Percentiles rank a stretch among this genome's conserved stretches.
phyloP scores from a whole-genome alignment of 2,888 invertebrate species.

The Stenotaenia linearis region DNA sequence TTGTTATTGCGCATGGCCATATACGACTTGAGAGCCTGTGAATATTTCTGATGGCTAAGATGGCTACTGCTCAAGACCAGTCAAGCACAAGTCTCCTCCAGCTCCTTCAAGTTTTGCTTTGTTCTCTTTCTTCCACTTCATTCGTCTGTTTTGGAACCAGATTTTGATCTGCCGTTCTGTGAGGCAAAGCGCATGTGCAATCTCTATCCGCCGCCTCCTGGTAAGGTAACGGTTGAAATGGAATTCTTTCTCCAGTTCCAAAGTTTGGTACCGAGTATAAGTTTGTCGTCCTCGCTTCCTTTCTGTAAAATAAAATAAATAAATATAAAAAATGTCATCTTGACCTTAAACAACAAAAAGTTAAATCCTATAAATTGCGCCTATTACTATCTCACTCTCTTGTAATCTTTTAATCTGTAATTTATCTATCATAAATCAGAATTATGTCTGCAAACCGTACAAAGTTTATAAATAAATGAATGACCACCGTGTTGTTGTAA shows the following conservation, averaged over 20 bases:
- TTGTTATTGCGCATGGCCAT: slow-evolving; percentile 24
- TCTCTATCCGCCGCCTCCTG: slow-evolving; percentile 91
- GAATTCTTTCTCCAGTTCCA: slow-evolving; percentile 47
- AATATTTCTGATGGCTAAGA: slow-evolving; percentile 28
- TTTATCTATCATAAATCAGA: background rate
- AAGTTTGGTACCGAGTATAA: slow-evolving; percentile 45
- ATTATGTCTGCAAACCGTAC: background rate
- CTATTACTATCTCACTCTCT: no score
- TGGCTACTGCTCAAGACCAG: slow-evolving; percentile 33
- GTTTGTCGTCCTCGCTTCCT: slow-evolving; percentile 47
- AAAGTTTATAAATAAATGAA: background rate
- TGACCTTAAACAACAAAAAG: background rate
- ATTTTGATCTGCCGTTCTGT: slow-evolving; percentile 96
- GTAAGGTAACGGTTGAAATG: slow-evolving; percentile 90
- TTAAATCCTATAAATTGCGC: background rate
- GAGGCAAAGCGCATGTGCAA: slow-evolving; percentile 91
- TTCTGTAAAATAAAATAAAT: slow-evolving; percentile 29
- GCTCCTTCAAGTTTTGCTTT: slow-evolving; percentile 65
- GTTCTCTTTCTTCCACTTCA: slow-evolving; percentile 99
- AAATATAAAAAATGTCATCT: background rate
- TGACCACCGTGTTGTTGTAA: no score
- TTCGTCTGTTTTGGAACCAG: slow-evolving; percentile 95
- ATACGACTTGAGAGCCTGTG: slow-evolving; percentile 21
- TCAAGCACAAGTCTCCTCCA: slow-evolving; percentile 33
- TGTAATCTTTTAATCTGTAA: no score